These are phyloP conservation scores for Apogon talboti DNA, from an alignment of 2,797 vertebrate species.

Conservation along the genomic window DNA sequence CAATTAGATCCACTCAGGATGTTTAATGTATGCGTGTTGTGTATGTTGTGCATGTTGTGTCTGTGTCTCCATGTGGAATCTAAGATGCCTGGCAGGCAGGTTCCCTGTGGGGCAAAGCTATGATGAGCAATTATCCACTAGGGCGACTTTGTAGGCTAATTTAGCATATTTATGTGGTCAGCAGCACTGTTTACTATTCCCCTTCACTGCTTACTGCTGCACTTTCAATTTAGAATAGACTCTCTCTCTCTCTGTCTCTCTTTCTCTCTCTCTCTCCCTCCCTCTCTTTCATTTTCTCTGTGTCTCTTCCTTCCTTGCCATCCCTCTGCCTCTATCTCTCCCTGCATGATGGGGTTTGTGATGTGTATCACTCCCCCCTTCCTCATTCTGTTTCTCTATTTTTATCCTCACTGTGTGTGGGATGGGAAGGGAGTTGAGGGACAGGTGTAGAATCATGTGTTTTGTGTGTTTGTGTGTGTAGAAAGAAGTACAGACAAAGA, in stretches of 20 bases:
- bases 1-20: conserved; percentile 26
- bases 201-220: conserved; percentile 82
- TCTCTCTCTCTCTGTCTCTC: conserved; percentile 51
- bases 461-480: not conserved
- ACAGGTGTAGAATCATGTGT: conserved; percentile 76
- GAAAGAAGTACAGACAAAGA: conserved; percentile 39
- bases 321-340: conserved; percentile 70
- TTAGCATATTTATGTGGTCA: conserved; percentile 85
- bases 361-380: conserved; percentile 74
- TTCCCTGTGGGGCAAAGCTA: conserved; percentile 76
- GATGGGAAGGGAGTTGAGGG: conserved; percentile 71
- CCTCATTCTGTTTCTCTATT: conserved; percentile 75
- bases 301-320: conserved; percentile 57
- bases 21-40: conserved; percentile 17
- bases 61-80: conserved; percentile 78
- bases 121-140: conserved; percentile 85
- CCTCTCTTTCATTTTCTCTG: conserved; percentile 54
- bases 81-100: conserved; percentile 76
- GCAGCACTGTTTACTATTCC: conserved; percentile 83
- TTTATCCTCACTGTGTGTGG: conserved; percentile 79
- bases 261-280: conserved; percentile 44
- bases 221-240: conserved; percentile 79
- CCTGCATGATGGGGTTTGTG: conserved; percentile 80
- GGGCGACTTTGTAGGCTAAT: conserved; percentile 83
- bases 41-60: conserved; percentile 52